These are phyloP conservation scores for Echinarachnius parma DNA, from an alignment of 53 echinoderm and acorn worm genomes.

Conservation along the genomic window DNA sequence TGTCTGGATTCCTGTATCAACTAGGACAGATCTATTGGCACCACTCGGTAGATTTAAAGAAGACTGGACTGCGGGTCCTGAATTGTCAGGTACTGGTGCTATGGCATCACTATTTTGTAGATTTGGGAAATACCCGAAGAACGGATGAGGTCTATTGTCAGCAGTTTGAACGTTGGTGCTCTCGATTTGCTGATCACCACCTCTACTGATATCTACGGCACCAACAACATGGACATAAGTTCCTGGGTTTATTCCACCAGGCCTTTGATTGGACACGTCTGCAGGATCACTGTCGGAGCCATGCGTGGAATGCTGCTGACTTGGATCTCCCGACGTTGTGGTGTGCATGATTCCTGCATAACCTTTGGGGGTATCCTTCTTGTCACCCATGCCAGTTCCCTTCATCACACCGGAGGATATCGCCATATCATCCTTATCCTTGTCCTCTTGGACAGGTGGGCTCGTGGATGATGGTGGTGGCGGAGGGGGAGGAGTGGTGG, in stretches of 20 bases:
- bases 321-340: too few relatives aligned
- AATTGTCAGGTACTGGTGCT: conserved; percentile 1
- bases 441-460: conserved; percentile 9
- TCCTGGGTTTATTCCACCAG: too few relatives aligned
- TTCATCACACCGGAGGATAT: conserved; percentile 21
- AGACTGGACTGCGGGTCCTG: conserved; percentile 16
- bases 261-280: too few relatives aligned
- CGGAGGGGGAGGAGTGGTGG: conserved; percentile 25
- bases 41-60: conserved; percentile 24
- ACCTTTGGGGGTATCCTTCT: conserved; percentile 20
- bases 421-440: background rate
- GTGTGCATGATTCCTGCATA: conserved; percentile 27
- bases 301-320: too few relatives aligned
- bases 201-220: too few relatives aligned
- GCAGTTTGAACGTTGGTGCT: too few relatives aligned
- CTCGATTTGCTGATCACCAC: too few relatives aligned
- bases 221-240: too few relatives aligned
- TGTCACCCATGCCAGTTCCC: conserved; percentile 30
- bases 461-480: conserved; percentile 16
- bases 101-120: conserved; percentile 17
- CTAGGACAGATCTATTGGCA: too few relatives aligned
- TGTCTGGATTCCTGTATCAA: too few relatives aligned
- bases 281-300: too few relatives aligned
- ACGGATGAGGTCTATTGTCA: conserved; percentile 18
- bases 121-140: conserved; percentile 32